phyloP scores from a whole-genome alignment of 2,888 invertebrate genomes.

The Agapetus fuscipes region DNA sequence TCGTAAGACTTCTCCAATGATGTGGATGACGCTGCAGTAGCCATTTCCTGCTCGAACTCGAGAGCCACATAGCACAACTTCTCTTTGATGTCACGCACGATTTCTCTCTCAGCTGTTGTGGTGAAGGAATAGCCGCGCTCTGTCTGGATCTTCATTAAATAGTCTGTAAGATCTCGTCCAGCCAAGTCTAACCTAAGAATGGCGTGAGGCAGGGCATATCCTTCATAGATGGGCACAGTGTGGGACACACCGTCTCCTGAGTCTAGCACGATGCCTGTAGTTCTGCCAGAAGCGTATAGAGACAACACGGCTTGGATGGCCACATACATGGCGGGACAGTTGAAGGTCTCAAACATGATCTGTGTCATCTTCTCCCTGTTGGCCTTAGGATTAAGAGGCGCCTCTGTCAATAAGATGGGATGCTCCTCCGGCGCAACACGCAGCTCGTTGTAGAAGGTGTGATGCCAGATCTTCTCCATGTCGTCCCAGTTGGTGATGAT shows the following conservation, averaged over 20 bases:
- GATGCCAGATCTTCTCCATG: constrained; percentile 97
- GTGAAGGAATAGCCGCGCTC: constrained; percentile 87
- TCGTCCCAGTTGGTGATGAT: constrained; percentile 96
- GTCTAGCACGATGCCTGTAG: constrained; percentile 88
- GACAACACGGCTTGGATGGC: constrained; percentile 91
- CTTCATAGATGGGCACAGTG: constrained; percentile 89
- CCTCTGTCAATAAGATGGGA: constrained; percentile 86
- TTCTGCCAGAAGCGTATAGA: constrained; percentile 88
- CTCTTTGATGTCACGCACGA: constrained; percentile 92
- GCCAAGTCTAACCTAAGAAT: constrained; percentile 87
- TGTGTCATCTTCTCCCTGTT: constrained; percentile 95
- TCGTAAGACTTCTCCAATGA: constrained; percentile 90
- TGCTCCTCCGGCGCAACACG: constrained; percentile 92
- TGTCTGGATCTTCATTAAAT: constrained; percentile 89
- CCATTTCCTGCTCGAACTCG: constrained; percentile 94
- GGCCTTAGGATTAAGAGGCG: constrained; percentile 89
- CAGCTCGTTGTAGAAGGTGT: constrained; percentile 92
- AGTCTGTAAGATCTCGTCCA: constrained; percentile 87
- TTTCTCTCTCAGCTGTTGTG: constrained; percentile 88
- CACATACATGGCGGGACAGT: constrained; percentile 87
- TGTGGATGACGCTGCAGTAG: constrained; percentile 82
- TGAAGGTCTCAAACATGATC: constrained; percentile 89
- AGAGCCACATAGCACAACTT: constrained; percentile 89
- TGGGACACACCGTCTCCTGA: constrained; percentile 90
- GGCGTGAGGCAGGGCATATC: constrained; percentile 73